A percentile compares a stretch with the other conserved stretches of the same genome.
phyloP scores from a whole-genome alignment of 2,888 invertebrate species.

The Cerceris rybyensis region DNA sequence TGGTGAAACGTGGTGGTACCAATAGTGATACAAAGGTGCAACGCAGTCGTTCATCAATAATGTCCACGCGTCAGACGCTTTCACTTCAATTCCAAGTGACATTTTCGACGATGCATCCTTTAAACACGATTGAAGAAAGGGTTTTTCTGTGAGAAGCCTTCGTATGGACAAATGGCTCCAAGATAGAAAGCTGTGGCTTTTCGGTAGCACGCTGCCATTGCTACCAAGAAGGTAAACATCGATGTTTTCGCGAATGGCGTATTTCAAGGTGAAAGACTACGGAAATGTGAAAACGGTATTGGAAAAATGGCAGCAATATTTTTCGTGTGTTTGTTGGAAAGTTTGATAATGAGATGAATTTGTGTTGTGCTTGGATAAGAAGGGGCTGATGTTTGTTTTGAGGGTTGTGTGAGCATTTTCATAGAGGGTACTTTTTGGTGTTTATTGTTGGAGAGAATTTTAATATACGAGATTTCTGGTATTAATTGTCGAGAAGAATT shows the following conservation, averaged over 20 bases:
- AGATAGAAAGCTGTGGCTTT: conserved; percentile 95
- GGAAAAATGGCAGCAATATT: too few relatives aligned
- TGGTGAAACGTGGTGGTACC: conserved; percentile 31
- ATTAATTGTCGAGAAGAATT: too few relatives aligned
- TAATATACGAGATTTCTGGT: too few relatives aligned
- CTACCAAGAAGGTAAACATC: conserved; percentile 89
- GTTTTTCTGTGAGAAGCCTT: conserved; percentile 61
- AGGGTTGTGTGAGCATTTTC: too few relatives aligned
- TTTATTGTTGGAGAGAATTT: too few relatives aligned
- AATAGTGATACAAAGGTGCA: conserved; percentile 18
- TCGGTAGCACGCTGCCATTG: conserved; percentile 93
- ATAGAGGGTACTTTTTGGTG: too few relatives aligned
- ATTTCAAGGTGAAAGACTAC: too few relatives aligned
- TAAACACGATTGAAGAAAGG: conserved; percentile 14
- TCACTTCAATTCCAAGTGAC: conserved; percentile 18
- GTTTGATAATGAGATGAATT: too few relatives aligned
- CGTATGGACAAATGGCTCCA: conserved; percentile 96
- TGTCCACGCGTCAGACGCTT: conserved; percentile 39
- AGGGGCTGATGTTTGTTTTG: too few relatives aligned
- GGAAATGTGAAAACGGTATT: too few relatives aligned
- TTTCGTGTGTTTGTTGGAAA: too few relatives aligned
- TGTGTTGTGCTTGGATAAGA: too few relatives aligned
- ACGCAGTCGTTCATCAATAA: conserved; percentile 41
- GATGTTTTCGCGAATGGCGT: not conserved
- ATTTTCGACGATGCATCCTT: conserved; percentile 31